Base-by-base conservation (phyloP, 30 jellyfish, hydroid and myxozoan genomes). In the Aurelia sp. region DNA sequence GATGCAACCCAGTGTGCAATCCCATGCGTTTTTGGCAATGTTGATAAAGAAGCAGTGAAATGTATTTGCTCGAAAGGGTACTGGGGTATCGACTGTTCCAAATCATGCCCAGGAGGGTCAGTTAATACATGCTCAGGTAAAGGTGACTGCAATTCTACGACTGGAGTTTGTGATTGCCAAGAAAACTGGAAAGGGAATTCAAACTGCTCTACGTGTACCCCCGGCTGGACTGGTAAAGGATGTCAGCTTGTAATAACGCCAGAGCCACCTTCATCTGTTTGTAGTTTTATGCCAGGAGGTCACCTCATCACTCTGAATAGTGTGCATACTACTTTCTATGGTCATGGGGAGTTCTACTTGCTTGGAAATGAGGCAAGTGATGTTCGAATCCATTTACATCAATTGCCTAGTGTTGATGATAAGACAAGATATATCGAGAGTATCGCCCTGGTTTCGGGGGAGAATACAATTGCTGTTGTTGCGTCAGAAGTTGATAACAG, bases 151-250 rank as follows among this genome's bases (percentile, higher is more conserved):
- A 86, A 86, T 75, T 66, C 66, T 13, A 86, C 95, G 10, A 86
- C 73, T 10, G 95, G 95, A 30, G 33, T 61, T 10, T 86, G 95
- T 47, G 79, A 86, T 10, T 86, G 95, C 68, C 95, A 86, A 48
- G 95, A 86, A 66, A 86, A 76, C 73, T 86, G 95, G 95, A 72
- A 66, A 31, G 95, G 95, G n/a, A 86, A 67, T 66, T 19, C 30
- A 21, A 86, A 86, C 51, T 86, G 95, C 68, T 86, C 95, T 31
- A 74, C 80, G 15, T 86, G 95, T 37, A 51, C 95, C 59, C 79
- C 73, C 50, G 95, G 95, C 19, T 86, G 95, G 95, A 86, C 89
- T 11, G 95, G 95, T 5, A 69, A 65, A 15, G 85, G 74, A 33
- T 86, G 95, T 63, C 95, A 86, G 85, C 60, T 76, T 20, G 89